Evolutionary conservation across 2,113 vertebrate genomes (phyloP), one percentile per base, ranked within the genome.

Genomic region (Acrocephalus arundinaceus): DNA sequence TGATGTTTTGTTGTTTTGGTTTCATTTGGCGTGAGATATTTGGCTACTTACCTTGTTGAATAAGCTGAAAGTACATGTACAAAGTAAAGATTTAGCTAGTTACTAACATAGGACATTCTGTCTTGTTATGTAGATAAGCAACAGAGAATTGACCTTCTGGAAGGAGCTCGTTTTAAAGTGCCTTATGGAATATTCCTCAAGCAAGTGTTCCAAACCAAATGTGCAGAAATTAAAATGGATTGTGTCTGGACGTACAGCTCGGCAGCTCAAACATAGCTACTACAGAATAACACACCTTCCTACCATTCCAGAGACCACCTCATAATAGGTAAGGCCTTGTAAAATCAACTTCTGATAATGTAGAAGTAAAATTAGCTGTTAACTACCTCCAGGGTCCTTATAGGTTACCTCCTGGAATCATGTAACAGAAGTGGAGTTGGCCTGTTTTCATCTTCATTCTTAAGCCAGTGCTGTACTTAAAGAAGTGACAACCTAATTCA

Each of bases 251-350:
- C 98, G 99, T 94, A 99, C 99, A 5, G 99, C 99, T 49, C 97
- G 98, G 55, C 99, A 99, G 88, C 94, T 99, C 71, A 99, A 99
- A 95, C 99, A 98, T 59, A 99, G 99, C 96, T 99, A 98, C 96
- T 99, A 99, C 96, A 99, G 98, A 97, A 99, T 99, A 82, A 82
- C 98, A 87, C 99, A 99, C 94, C 98, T 99, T 85, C 99, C 99
- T 76, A 99, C 99, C 62, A 99, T 99, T 93, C 99, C 99, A 9
- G 99, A 99, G 97, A 98, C 96, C 9, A 97, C 96, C 62, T 98
- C 90, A 37, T 99, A 98, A 96, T 15, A 58, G 93, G 95, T 95
- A 94, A 91, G 62, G 84, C 43, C 83, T 35, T 79, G 62, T 37
- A 14, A 75, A 78, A 78, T 71, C 21, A n/a, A 0, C 28, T 80